Base-by-base conservation (phyloP, 2,888 invertebrate species). In the Helicoverpa assulta region DNA sequence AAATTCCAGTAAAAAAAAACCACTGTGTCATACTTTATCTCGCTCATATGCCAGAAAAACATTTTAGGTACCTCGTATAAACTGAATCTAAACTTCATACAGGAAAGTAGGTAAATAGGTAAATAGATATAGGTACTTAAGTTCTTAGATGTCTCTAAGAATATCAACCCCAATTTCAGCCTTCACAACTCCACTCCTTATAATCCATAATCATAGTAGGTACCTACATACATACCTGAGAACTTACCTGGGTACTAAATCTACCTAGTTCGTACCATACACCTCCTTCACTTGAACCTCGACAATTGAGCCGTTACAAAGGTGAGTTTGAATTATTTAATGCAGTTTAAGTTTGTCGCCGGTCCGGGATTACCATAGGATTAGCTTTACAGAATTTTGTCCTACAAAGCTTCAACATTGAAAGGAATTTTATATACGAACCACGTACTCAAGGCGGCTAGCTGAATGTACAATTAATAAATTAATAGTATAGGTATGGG, bases 301-400 rank as follows among this genome's bases (percentile, higher is more conserved):
- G 26, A 79, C 76, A 79, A 76, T 62, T 62, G 79, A 53, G 53
- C 52, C 26, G 37, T 21, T 60, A 70, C 76, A 80, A 80, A 78
- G 67, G 76, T 69, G 47, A 21, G 18, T 55, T 62, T 76, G 56
- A 74, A 78, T 70, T 70, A 80, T 77, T 70, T 52, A 78, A 80
- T 80, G 61, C 64, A 70, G 77, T 64, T 80, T 64, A 64, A 75
- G 67, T 70, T 80, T 63, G 60, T 51, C 33, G 70, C 18, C 52
- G 66, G 58, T 50, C 14, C 51, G 70, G 64, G 76, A 70, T 58
- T 70, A 75, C 18, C 29, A 50, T 18, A 14, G 43, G 65, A 55
- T 62, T 55, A 63, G 65, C 62, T 63, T 59, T 59, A 63, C 21
- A 62, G 56, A 70, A 75, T 79, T 62, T 70, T 62, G 51, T 70